Conservation (phyloP, 1,140 invertebrate species). For the Leucophenga varia region DNA sequence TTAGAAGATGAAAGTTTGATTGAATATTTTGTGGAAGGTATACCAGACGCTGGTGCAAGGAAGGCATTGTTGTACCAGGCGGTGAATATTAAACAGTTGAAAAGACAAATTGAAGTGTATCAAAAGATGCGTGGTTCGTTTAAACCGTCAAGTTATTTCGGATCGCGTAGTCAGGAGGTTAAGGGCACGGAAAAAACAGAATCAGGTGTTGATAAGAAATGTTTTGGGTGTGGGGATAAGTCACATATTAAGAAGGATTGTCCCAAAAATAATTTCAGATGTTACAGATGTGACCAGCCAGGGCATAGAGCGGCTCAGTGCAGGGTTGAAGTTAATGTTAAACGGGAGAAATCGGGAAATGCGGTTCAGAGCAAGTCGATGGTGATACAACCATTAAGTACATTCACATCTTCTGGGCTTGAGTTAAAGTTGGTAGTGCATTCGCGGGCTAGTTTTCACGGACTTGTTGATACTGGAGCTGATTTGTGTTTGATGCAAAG, state of each 20-base stretch:
- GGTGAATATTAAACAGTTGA: neutral
- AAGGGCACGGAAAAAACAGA: too few relatives aligned
- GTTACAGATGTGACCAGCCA: neutral
- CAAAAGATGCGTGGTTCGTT: constrained; percentile 1
- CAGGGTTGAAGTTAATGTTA: neutral
- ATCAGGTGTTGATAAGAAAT: too few relatives aligned
- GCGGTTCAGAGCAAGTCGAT: neutral
- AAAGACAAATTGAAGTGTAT: neutral
- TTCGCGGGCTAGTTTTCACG: neutral
- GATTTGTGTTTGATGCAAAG: constrained; percentile 3
- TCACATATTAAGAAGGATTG: constrained; percentile 1
- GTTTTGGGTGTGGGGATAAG: neutral
- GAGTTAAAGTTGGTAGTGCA: neutral
- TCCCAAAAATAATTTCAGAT: constrained; percentile 1
- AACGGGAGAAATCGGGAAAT: neutral
- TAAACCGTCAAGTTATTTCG: too few relatives aligned
- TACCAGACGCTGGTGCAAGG: neutral
- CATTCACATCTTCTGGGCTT: neutral
- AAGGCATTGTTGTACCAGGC: neutral
- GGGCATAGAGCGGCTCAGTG: neutral
- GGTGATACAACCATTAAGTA: neutral
- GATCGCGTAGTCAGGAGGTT: too few relatives aligned
- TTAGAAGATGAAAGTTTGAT: too few relatives aligned
- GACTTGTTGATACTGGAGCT: constrained; percentile 1
- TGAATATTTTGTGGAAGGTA: too few relatives aligned